Evolutionary conservation across 64 coral and sea anemone genomes (phyloP).

Genomic region (Pachyseris speciosa): DNA sequence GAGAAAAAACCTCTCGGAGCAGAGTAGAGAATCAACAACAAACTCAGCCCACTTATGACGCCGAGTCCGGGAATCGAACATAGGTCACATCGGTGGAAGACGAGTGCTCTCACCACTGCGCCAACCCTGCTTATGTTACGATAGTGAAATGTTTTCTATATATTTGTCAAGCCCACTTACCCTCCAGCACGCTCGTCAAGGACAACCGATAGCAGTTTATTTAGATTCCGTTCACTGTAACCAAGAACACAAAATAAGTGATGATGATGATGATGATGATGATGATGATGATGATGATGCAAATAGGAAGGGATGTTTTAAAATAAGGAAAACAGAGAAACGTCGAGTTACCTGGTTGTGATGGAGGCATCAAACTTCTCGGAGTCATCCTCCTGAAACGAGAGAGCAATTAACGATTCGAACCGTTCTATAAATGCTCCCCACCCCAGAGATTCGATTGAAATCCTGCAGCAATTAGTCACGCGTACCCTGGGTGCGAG

Average conservation of each 20-base stretch:
- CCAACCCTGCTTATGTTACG: too few species aligned
- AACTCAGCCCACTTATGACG: too few species aligned
- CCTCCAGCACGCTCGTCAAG: constrained; percentile 76
- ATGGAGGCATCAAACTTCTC: constrained; percentile 53
- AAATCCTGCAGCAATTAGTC: too few species aligned
- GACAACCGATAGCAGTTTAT: constrained; percentile 74
- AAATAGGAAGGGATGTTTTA: too few species aligned
- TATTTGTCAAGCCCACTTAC: background rate
- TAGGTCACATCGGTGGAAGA: too few species aligned
- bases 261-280: background rate
- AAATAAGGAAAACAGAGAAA: background rate
- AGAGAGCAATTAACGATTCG: background rate
- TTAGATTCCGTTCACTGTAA: constrained; percentile 75
- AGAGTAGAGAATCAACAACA: too few species aligned
- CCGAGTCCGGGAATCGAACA: too few species aligned
- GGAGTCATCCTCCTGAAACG: constrained; percentile 57
- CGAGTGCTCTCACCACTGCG: too few species aligned
- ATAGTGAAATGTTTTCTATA: background rate
- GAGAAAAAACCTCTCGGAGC: too few species aligned
- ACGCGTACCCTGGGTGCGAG: too few species aligned
- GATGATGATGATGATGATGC: background rate
- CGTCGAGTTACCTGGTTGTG: constrained; percentile 21
- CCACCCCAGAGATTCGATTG: too few species aligned
- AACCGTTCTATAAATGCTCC: too few species aligned
- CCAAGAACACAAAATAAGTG: background rate